Evolutionary conservation across 64 coral and sea anemone genomes (phyloP), one percentile per base, ranked within the genome.

Genomic region (Montipora foliosa): DNA sequence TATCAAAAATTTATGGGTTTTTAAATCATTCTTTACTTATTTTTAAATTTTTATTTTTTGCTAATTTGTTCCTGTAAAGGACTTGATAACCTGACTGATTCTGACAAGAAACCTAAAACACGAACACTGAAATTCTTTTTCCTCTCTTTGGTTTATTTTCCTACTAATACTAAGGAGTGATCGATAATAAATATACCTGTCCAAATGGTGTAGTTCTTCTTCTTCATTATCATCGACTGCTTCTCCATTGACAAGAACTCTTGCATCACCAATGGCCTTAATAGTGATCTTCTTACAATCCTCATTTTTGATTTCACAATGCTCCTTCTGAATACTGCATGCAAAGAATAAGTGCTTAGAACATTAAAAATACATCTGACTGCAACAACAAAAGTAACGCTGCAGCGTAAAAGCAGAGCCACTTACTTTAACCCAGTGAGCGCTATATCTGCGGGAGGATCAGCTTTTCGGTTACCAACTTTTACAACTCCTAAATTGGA

Each of bases 401-500:
- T 37, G 68, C 0, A 71, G 15, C 21, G n/a, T 37, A 20, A 67
- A 22, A 21, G 8, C 2, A 20, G 13, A 8, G 13, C 10, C 46
- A 91, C 97, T 96, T 52, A 98, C 97, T 95, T 98, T 12, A 98
- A 75, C 20, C 97, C 97, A 69, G 77, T 50, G 3, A 98, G 87
- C 37, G 79, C 87, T 50, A 98, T 98, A 8, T 98, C 97, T 79
- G 94, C 89, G 10, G 91, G 49, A 44, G 97, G 91, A 59, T 98
- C 97, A 5, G 94, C 94, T 60, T 98, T 98, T 84, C 94, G 94
- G 89, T 94, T 98, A 12, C 97, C 97, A 96, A 98, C 51, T 77
- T 88, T 93, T 9, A 93, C 89, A 49, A 90, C 90, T 29, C 94
- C 97, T 98, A 74, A 1, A 78, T 71, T 22, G n/a, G 49, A 84